Evolutionary conservation across 2,888 invertebrate species (phyloP), one percentile per base, ranked within the genome.

Genomic region (Andrena chrysosceles): DNA sequence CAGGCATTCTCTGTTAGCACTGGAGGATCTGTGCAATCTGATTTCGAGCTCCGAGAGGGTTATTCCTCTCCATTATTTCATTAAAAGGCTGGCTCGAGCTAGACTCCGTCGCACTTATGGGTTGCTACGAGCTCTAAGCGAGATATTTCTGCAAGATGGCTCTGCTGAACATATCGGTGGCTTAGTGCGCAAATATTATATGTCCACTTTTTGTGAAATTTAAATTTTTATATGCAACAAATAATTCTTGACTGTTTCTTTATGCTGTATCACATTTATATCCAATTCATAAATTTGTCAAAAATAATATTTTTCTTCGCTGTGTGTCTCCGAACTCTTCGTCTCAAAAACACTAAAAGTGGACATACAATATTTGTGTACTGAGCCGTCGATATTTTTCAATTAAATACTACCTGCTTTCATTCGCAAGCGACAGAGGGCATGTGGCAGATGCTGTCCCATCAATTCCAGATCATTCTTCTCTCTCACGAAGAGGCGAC

Each of bases 21-120:
- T 63, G 54, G 67, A 72, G 81, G 67, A 79, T 67, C 72, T 49
- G 42, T 71, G 72, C 80, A 56, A 81, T 79, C 79, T 79, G 71
- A 72, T 63, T 68, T 72, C 64, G 16, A 29, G 35, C 59, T 59
- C 31, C n/a, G 33, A 52, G 69, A 70, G 78, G 69, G 49, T 69
- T 52, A 63, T 70, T 77, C 29, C 69, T 78, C 63, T 70, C 64
- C 56, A 79, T 79, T 79, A 79, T 70, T 77, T 60, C 69, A 79
- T 77, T 79, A 29, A 59, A 79, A 48, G 62, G 26, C 60, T 60
- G 59, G 33, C 13, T 35, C 69, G 10, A 49, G 62, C 35, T 2
- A 29, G 48, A 35, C 20, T 26, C 20, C 0, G 52, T 52, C 49
- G 26, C 31, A 48, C 59, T 7, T n/a, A 13, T 31, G 20, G 35